These are phyloP conservation scores for Trinectes maculatus DNA, from an alignment of 2,113 vertebrate species.

Conservation along the genomic window DNA sequence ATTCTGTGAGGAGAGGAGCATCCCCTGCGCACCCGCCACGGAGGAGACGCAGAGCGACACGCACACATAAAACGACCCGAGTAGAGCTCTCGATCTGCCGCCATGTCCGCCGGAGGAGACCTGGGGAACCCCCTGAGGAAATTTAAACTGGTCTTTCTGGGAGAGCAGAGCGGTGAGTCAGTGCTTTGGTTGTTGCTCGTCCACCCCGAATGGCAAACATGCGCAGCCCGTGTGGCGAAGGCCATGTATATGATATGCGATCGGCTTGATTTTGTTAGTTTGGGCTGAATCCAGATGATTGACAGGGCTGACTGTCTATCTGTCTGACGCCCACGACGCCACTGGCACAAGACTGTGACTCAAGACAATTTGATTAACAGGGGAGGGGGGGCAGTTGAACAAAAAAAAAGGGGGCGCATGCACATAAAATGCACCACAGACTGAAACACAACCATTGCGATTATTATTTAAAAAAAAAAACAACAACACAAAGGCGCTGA, in stretches of 20 bases:
- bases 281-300: slow-evolving; percentile 2
- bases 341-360: slow-evolving; percentile 33
- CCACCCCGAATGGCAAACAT: slow-evolving; percentile 46
- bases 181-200: slow-evolving; percentile 37
- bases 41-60: slow-evolving; percentile 57
- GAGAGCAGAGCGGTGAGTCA: slow-evolving; percentile 94
- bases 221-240: slow-evolving; percentile 42
- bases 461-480: neutral
- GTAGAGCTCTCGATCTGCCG: slow-evolving; percentile 66
- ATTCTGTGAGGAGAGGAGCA: slow-evolving; percentile 76
- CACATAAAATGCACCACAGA: slow-evolving; percentile 3
- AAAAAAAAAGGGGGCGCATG: slow-evolving; percentile 5
- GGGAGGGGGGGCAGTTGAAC: slow-evolving; percentile 2
- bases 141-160: slow-evolving; percentile 96
- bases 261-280: slow-evolving; percentile 23
- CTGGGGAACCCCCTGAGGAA: slow-evolving; percentile 95
- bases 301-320: neutral
- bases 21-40: slow-evolving; percentile 66
- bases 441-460: neutral
- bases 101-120: slow-evolving; percentile 92
- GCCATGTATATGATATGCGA: slow-evolving; percentile 58
- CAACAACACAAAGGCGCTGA: no score
- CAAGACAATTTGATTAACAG: slow-evolving; percentile 53
- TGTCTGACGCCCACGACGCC: slow-evolving; percentile 35
- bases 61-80: slow-evolving; percentile 36